Base-by-base conservation (phyloP, 2,113 vertebrate genomes). In the Neomonachus schauinslandi region DNA sequence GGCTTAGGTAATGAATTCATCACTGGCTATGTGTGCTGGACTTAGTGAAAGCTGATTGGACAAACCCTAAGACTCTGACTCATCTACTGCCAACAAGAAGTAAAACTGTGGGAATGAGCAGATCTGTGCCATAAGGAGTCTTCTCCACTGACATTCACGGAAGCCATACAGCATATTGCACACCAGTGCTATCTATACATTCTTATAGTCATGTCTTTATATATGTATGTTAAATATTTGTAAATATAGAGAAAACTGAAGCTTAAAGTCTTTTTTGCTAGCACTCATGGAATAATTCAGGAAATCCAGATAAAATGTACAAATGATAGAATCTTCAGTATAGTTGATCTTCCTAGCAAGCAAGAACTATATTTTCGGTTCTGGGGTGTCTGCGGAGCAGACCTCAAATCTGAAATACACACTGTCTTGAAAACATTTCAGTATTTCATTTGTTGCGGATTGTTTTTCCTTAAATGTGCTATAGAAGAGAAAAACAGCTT, bases 221-320 rank as follows among this genome's bases (percentile, higher is more conserved):
- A 79, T n/a, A 89, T 86, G 49, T 42, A 61, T 80, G 42, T 28
- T 95, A 93, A 81, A 89, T 86, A 95, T 93, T 85, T 98, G 39
- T 89, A 95, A 96, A 97, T 46, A 91, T 0, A 95, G 55, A 95
- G n/a, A 76, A 93, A 95, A 80, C 36, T 28, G 84, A 95, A 65
- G 36, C 15, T 77, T 51, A 24, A 16, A 87, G 33, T 80, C 49
- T 85, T 69, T 89, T 89, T 77, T 72, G 16, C 31, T n/a, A 86
- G 31, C 28, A 82, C 59, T 22, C 4, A 15, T 82, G 22, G 16
- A 57, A 33, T 55, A 90, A 85, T 90, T 86, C 67, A 51, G 9
- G 26, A 87, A 92, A 31, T 95, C 6, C 84, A 94, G 84, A 82
- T 86, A 63, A 85, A 94, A 91, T 80, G 4, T 14, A 72, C 5